Conservation (phyloP, 1,140 invertebrate genomes). For the Aleiodes sp. region DNA sequence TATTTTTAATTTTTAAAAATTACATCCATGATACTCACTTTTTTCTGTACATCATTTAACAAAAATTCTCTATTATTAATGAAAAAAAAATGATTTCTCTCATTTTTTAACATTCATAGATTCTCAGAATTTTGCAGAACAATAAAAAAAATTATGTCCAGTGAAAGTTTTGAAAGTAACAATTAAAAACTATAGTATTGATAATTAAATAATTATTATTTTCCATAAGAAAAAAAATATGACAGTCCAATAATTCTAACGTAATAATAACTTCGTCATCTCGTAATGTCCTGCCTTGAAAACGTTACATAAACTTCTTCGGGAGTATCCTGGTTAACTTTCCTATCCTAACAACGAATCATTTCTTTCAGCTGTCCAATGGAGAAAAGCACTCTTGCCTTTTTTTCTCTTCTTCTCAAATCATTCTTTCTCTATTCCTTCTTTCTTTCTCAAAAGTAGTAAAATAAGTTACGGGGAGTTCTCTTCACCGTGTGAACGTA, state of each 20-base stretch:
- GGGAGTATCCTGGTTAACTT: conserved; percentile 29
- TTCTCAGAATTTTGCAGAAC: no score
- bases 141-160: neutral
- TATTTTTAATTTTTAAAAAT: neutral
- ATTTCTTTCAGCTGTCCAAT: conserved; percentile 11
- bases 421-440: no score
- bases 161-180: conserved; percentile 10
- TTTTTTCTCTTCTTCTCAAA: no score
- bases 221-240: no score
- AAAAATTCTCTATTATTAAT: neutral
- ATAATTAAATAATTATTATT: conserved; percentile 18
- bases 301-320: conserved; percentile 5
- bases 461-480: no score
- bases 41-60: no score
- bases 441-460: no score
- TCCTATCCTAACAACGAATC: conserved; percentile 30
- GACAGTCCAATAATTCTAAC: conserved; percentile 11
- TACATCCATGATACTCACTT: no score
- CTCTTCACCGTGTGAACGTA: neutral
- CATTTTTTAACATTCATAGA: no score
- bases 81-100: no score
- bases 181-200: neutral
- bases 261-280: conserved; percentile 21
- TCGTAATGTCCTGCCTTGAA: conserved; percentile 17
- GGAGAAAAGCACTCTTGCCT: conserved; percentile 14